These are phyloP conservation scores for Ganaspis sp. DNA, from an alignment of 1,140 invertebrate genomes.

Conservation along the genomic window DNA sequence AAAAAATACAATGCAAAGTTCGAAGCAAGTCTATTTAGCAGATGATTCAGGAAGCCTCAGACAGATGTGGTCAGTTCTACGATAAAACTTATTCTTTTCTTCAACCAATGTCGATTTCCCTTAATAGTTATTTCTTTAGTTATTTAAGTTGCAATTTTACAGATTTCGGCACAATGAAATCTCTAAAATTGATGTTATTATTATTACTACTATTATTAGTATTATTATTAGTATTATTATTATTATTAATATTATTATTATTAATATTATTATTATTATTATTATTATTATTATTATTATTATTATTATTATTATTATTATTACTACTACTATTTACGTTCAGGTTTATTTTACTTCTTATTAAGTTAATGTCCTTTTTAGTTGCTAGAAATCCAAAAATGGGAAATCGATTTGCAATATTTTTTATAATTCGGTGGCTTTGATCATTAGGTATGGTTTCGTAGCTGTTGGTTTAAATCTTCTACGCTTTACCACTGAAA, in stretches of 20 bases:
- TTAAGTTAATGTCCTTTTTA: too few relatives aligned
- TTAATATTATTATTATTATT: too few relatives aligned
- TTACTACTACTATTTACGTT: background rate
- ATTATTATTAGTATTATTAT: too few relatives aligned
- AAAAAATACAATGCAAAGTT: slow-evolving; percentile 66
- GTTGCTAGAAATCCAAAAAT: background rate
- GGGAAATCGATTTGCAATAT: slow-evolving; percentile 9
- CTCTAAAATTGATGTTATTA: background rate
- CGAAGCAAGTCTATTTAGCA: slow-evolving; percentile 68
- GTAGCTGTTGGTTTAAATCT: slow-evolving; percentile 41
- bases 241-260: too few relatives aligned
- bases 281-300: too few relatives aligned
- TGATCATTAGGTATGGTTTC: slow-evolving; percentile 54
- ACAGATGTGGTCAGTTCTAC: slow-evolving; percentile 71
- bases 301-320: too few relatives aligned
- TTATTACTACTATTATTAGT: too few relatives aligned
- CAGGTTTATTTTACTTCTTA: background rate
- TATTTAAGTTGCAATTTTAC: background rate
- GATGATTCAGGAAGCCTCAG: slow-evolving; percentile 68
- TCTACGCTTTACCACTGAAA: slow-evolving; percentile 37
- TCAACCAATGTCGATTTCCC: slow-evolving; percentile 11
- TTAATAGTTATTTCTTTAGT: background rate
- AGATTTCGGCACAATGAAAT: background rate
- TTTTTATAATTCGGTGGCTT: slow-evolving; percentile 44
- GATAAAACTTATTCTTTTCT: slow-evolving; percentile 51